Evolutionary conservation across 1,140 invertebrate genomes (phyloP).

Genomic region (Trachymyrmex septentrionalis): DNA sequence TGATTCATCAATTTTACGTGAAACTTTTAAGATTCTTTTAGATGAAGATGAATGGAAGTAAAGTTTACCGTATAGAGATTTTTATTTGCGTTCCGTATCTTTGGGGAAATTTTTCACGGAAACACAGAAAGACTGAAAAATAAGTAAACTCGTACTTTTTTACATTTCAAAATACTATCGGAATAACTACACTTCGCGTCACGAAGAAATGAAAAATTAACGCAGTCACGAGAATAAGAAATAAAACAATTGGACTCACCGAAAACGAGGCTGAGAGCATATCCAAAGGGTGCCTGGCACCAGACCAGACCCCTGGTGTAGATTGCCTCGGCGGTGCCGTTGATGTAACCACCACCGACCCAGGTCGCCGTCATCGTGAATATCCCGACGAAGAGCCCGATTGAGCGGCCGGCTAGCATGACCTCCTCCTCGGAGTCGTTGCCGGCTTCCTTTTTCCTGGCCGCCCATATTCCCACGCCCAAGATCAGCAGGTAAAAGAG

Average conservation of each 20-base stretch:
- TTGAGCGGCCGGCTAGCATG: conserved; percentile 98
- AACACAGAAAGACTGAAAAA: not conserved
- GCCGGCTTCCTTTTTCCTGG: conserved; percentile 94
- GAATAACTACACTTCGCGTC: not conserved
- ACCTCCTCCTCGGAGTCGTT: conserved; percentile 97
- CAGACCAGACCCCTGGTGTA: conserved; percentile 96
- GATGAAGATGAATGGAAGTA: not conserved
- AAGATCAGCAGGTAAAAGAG: conserved; percentile 98
- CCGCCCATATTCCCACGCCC: conserved; percentile 98
- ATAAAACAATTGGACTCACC: conserved; percentile 88
- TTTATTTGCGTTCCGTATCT: not conserved
- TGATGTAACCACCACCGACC: conserved; percentile 99
- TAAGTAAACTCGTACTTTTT: not conserved
- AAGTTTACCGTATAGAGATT: not conserved
- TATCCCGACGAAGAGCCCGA: conserved; percentile 98
- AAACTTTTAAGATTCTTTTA: not conserved
- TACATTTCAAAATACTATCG: not conserved
- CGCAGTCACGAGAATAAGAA: not conserved
- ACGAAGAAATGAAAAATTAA: not conserved
- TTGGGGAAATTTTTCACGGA: not conserved
- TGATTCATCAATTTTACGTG: not conserved
- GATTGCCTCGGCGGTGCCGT: conserved; percentile 98
- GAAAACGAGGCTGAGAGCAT: conserved; percentile 97
- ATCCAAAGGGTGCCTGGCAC: conserved; percentile 99
- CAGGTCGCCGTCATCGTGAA: conserved; percentile 99